Conservation (phyloP, 1,140 invertebrate genomes). For the Cataglyphis hispanica region DNA sequence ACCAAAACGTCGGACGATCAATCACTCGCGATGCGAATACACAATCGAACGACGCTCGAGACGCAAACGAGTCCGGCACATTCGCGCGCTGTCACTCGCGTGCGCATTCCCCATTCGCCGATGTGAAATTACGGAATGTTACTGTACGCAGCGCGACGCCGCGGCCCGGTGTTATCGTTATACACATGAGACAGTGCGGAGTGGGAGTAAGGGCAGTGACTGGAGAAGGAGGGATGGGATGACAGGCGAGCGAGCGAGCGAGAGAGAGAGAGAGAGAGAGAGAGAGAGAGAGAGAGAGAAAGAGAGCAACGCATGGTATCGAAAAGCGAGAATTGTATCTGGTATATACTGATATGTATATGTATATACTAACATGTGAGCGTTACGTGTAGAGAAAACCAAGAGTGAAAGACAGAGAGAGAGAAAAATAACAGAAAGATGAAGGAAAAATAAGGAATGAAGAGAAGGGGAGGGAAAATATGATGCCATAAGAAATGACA, state of each 20-base stretch:
- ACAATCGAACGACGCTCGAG: background rate
- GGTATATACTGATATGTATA: background rate
- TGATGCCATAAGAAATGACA: background rate
- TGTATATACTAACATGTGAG: too few species aligned
- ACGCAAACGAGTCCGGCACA: constrained; percentile 63
- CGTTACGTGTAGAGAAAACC: background rate
- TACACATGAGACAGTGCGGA: background rate
- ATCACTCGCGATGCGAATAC: background rate
- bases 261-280: background rate
- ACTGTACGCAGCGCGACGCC: constrained; percentile 4
- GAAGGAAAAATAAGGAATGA: background rate
- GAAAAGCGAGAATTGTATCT: background rate
- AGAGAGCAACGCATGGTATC: background rate
- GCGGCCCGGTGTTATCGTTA: constrained; percentile 37
- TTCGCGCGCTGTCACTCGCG: constrained; percentile 72
- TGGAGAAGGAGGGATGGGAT: background rate
- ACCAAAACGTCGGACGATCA: too few species aligned
- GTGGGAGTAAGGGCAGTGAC: constrained; percentile 27
- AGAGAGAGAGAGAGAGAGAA: background rate
- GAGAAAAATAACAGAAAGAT: background rate
- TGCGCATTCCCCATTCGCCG: constrained; percentile 77
- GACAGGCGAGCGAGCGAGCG: background rate
- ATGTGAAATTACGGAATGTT: constrained; percentile 21
- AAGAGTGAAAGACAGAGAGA: constrained; percentile 7
- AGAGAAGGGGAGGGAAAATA: background rate